phyloP scores from a whole-genome alignment of 2,797 vertebrate species.

The Micropoecilia bifurca region DNA sequence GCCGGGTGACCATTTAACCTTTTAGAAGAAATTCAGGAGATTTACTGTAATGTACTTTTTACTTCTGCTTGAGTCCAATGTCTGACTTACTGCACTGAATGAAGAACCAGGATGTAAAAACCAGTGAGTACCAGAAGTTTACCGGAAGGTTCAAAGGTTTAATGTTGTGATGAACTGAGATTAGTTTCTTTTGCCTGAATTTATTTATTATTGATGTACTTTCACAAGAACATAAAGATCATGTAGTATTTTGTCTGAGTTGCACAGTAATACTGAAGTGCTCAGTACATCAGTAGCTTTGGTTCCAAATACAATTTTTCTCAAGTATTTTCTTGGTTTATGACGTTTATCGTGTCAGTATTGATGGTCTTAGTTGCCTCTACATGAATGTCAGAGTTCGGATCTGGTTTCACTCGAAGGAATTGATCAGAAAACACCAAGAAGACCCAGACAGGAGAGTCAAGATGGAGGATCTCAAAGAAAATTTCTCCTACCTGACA shows the following conservation, averaged over 20 bases:
- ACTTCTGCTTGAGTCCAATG: background rate
- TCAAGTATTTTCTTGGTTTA: background rate
- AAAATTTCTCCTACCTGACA: slow-evolving; percentile 39
- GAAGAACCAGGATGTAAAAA: too few relatives aligned
- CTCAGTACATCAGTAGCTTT: background rate
- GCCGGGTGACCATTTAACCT: background rate
- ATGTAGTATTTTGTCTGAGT: background rate
- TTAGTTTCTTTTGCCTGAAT: background rate
- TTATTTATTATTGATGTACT: background rate
- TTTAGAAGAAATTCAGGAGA: background rate
- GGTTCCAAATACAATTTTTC: background rate
- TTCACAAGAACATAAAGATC: background rate
- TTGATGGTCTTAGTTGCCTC: background rate
- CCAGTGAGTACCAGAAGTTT: background rate
- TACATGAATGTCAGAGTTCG: background rate
- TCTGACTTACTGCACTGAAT: background rate
- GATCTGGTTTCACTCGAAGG: background rate
- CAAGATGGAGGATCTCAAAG: background rate
- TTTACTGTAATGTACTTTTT: background rate
- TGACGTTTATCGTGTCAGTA: background rate
- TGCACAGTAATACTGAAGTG: background rate
- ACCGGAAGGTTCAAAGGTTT: background rate
- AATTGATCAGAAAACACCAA: background rate
- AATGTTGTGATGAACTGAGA: background rate
- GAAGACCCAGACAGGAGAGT: background rate